Evolutionary conservation across 1,140 invertebrate species (phyloP).

Genomic region (Drosophila orena): DNA sequence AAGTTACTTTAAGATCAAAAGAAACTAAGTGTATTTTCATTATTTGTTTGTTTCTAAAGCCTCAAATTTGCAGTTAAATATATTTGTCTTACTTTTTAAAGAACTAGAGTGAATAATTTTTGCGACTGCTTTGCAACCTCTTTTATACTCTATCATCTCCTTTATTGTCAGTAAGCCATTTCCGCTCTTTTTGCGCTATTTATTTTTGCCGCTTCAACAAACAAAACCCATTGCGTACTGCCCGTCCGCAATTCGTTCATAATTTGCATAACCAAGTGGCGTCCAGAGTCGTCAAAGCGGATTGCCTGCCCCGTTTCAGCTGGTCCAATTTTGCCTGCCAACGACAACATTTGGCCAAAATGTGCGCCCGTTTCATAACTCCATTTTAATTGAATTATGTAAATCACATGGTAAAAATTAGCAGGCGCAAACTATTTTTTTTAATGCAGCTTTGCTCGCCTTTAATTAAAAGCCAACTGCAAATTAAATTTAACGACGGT

Average conservation of each 20-base stretch:
- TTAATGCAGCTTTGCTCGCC: constrained; percentile 73
- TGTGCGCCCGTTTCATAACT: constrained; percentile 75
- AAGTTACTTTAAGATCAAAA: too few relatives aligned
- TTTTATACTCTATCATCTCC: not conserved
- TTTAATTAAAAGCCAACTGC: constrained; percentile 78
- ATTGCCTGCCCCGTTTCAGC: constrained; percentile 13
- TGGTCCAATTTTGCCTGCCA: not conserved
- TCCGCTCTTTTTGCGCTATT: constrained; percentile 66
- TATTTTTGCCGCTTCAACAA: constrained; percentile 79
- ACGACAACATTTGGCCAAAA: constrained; percentile 45
- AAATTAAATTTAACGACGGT: constrained; percentile 77
- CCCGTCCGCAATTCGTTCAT: constrained; percentile 43
- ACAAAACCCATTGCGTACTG: constrained; percentile 52
- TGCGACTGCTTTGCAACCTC: not conserved
- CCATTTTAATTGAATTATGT: constrained; percentile 83
- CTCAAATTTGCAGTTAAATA: not conserved
- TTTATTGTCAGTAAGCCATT: constrained; percentile 48
- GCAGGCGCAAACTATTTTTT: constrained; percentile 82
- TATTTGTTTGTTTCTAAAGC: too few relatives aligned
- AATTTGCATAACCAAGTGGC: constrained; percentile 60
- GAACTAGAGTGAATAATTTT: constrained; percentile 2
- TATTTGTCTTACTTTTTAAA: not conserved
- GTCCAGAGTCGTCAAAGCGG: constrained; percentile 39
- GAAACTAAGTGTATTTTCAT: too few relatives aligned
- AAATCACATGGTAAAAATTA: constrained; percentile 80